A percentile compares a stretch with the other conserved stretches of the same genome.
Conservation (phyloP, 2,888 invertebrate species). For the Erebia aethiops region DNA sequence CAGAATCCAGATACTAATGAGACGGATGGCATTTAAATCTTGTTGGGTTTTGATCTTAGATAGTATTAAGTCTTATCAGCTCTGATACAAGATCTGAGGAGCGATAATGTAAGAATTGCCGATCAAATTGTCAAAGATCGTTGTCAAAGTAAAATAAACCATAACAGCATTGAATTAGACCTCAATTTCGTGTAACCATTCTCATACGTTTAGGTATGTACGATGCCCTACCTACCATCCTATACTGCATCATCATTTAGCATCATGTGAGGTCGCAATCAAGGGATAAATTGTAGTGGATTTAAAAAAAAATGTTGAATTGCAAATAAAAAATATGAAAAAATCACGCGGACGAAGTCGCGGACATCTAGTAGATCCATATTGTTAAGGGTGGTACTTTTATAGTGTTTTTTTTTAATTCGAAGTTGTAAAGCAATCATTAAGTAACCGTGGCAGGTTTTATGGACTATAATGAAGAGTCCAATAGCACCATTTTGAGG, state of each 20-base stretch:
- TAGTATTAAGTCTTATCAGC: background rate
- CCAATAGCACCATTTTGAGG: conserved; percentile 5
- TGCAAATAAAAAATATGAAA: too few species aligned
- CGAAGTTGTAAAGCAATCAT: conserved; percentile 9
- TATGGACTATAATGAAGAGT: conserved; percentile 10
- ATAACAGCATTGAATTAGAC: too few species aligned
- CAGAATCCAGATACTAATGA: conserved; percentile 9
- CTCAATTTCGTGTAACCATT: too few species aligned
- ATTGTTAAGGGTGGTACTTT: conserved; percentile 3
- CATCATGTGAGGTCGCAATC: too few species aligned
- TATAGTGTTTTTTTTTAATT: conserved; percentile 3
- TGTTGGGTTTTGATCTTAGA: background rate
- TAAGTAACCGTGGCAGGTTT: conserved; percentile 2
- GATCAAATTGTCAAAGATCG: too few species aligned
- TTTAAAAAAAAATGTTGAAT: too few species aligned
- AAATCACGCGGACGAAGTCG: background rate
- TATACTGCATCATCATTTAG: too few species aligned
- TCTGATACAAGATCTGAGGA: background rate
- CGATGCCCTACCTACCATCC: too few species aligned
- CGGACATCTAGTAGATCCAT: background rate
- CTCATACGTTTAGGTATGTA: too few species aligned
- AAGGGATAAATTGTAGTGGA: too few species aligned
- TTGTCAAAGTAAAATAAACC: too few species aligned
- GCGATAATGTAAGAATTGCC: too few species aligned
- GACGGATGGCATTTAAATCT: conserved; percentile 9